phyloP scores from a whole-genome alignment of 92 coral and sea anemone genomes.

The Palythoa grandiflora region DNA sequence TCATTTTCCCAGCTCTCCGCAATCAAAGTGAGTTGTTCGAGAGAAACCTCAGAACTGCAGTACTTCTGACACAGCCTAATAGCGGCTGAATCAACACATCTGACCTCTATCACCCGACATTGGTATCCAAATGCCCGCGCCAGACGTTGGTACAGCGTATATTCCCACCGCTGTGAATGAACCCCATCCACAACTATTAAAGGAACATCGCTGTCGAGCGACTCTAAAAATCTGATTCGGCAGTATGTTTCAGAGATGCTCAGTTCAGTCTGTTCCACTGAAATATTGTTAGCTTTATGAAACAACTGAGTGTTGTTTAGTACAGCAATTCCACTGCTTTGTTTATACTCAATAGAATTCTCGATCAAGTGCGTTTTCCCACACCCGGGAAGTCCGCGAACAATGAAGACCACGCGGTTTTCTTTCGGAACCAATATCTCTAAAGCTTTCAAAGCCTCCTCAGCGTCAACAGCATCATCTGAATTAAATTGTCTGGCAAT shows the following conservation, averaged over 20 bases:
- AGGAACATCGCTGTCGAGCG: slow-evolving; percentile 57
- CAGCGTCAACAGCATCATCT: slow-evolving; percentile 11
- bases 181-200: slow-evolving; percentile 77
- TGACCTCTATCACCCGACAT: slow-evolving; percentile 71
- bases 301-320: slow-evolving; percentile 79
- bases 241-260: slow-evolving; percentile 86
- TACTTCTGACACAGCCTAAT: slow-evolving; percentile 61
- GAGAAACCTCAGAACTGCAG: slow-evolving; percentile 37
- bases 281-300: slow-evolving; percentile 67
- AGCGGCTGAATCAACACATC: slow-evolving; percentile 57
- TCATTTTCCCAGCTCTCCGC: slow-evolving; percentile 78
- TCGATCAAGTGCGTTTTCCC: slow-evolving; percentile 79
- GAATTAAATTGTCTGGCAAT: slow-evolving; percentile 38
- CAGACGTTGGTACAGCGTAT: slow-evolving; percentile 61
- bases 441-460: slow-evolving; percentile 39
- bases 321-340: slow-evolving; percentile 44
- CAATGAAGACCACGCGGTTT: slow-evolving; percentile 61
- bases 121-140: slow-evolving; percentile 74
- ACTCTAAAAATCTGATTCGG: slow-evolving; percentile 74
- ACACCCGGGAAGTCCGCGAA: slow-evolving; percentile 89
- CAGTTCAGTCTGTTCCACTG: slow-evolving; percentile 69
- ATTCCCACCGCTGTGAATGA: slow-evolving; percentile 76
- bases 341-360: slow-evolving; percentile 64
- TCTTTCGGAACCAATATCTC: slow-evolving; percentile 7
- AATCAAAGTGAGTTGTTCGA: slow-evolving; percentile 60